A percentile compares a stretch with the other conserved stretches of the same genome.
Evolutionary conservation across 2,888 invertebrate genomes (phyloP).

Genomic region (Enoplolaimus lenunculus): DNA sequence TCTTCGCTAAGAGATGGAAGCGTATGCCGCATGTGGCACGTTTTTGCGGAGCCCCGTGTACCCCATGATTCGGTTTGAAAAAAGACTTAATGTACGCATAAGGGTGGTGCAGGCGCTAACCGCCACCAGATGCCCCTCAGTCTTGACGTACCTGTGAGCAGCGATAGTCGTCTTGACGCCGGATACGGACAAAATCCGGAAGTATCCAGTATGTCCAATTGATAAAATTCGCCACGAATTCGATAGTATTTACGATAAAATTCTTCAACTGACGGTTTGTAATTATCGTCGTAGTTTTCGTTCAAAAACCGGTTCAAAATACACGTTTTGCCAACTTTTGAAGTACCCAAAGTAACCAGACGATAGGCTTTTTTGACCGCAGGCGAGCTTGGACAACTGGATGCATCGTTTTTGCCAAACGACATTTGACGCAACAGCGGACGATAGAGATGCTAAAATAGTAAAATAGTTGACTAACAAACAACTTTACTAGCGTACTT

Average conservation of each 20-base stretch:
- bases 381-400: constrained; percentile 21
- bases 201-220: constrained; percentile 70
- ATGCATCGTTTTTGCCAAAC: background rate
- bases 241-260: constrained; percentile 75
- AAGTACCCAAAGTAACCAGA: constrained; percentile 47
- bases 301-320: constrained; percentile 65
- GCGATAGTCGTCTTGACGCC: constrained; percentile 70
- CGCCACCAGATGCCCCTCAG: too few species aligned
- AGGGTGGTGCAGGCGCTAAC: too few species aligned
- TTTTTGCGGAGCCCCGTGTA: too few species aligned
- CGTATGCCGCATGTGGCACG: too few species aligned
- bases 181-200: constrained; percentile 82
- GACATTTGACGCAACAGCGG: constrained; percentile 12
- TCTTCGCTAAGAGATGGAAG: constrained; percentile 14
- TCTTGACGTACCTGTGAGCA: constrained; percentile 64
- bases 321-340: constrained; percentile 70
- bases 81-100: too few species aligned
- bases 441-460: background rate
- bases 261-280: constrained; percentile 82
- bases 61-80: background rate
- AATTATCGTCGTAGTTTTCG: constrained; percentile 69
- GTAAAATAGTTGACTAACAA: too few species aligned
- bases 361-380: constrained; percentile 24
- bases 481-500: too few species aligned
- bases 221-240: constrained; percentile 71